Percentiles rank a stretch among this genome's conserved stretches.
Evolutionary conservation across 64 coral and sea anemone genomes (phyloP).

Genomic region (Cladopsammia gracilis): DNA sequence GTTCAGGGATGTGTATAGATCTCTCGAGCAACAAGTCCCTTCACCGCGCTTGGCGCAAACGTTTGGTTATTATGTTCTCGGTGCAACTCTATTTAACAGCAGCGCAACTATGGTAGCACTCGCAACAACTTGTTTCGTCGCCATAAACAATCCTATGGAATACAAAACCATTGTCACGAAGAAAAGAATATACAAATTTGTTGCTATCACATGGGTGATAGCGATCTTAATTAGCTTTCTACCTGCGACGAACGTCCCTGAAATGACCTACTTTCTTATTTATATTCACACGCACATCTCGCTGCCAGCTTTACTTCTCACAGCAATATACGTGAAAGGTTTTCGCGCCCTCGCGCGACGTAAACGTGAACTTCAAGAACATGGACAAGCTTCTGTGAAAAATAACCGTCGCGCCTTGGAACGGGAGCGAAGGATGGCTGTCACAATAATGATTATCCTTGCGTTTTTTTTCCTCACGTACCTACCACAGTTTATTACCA

Average conservation of each 20-base stretch:
- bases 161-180: constrained; percentile 28
- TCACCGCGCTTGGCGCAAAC: background rate
- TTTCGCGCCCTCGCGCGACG: background rate
- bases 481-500: constrained; percentile 1
- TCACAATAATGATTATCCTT: background rate
- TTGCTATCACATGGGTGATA: background rate
- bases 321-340: background rate
- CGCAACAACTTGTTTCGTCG: background rate
- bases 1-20: constrained; percentile 27
- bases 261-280: constrained; percentile 6
- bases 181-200: background rate
- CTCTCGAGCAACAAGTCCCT: background rate
- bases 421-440: constrained; percentile 14
- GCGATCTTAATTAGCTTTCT: background rate
- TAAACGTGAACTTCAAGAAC: background rate
- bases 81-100: constrained; percentile 20
- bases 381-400: background rate
- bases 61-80: background rate
- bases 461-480: background rate
- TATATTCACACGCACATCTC: constrained; percentile 46
- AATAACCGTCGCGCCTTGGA: constrained; percentile 17
- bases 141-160: background rate
- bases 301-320: background rate
- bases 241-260: background rate
- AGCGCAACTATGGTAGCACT: constrained; percentile 6